Evolutionary conservation across 2,888 invertebrate species (phyloP).

Genomic region (Dolichopus griseipennis): DNA sequence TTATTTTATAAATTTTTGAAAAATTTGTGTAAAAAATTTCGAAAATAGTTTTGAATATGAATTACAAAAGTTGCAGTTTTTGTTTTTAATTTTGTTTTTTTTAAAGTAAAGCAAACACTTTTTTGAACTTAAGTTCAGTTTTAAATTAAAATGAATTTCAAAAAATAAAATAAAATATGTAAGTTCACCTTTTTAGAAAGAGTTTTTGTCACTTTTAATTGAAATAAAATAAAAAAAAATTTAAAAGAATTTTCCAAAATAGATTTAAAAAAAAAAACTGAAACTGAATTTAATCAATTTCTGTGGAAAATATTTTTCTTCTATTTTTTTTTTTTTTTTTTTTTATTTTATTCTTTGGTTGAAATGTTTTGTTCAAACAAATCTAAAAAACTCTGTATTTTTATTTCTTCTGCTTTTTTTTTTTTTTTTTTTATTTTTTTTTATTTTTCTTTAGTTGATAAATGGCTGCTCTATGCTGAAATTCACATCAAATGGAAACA

Average conservation of each 20-base stretch:
- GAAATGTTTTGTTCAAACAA: constrained; percentile 8
- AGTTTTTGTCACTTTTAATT: neutral
- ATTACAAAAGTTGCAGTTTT: too few species aligned
- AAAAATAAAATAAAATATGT: neutral
- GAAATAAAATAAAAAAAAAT: too few species aligned
- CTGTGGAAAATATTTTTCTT: neutral
- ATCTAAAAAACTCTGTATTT: neutral
- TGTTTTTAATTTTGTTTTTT: too few species aligned
- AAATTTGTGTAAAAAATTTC: too few species aligned
- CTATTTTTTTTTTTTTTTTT: too few species aligned
- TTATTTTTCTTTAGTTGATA: constrained; percentile 10
- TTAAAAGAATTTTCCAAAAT: neutral
- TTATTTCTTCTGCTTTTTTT: neutral
- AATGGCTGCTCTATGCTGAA: constrained; percentile 17
- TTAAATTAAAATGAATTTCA: too few species aligned
- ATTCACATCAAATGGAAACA: constrained; percentile 9
- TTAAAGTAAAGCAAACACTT: too few species aligned
- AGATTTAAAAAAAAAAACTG: too few species aligned
- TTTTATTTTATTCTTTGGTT: too few species aligned
- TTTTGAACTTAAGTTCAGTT: too few species aligned
- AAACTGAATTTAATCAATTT: neutral
- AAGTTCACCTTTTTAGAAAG: neutral
- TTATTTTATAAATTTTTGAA: too few species aligned
- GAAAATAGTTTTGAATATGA: too few species aligned
- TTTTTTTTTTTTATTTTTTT: neutral